Base-by-base conservation (phyloP, 2,797 vertebrate species). In the Argentina silus region DNA sequence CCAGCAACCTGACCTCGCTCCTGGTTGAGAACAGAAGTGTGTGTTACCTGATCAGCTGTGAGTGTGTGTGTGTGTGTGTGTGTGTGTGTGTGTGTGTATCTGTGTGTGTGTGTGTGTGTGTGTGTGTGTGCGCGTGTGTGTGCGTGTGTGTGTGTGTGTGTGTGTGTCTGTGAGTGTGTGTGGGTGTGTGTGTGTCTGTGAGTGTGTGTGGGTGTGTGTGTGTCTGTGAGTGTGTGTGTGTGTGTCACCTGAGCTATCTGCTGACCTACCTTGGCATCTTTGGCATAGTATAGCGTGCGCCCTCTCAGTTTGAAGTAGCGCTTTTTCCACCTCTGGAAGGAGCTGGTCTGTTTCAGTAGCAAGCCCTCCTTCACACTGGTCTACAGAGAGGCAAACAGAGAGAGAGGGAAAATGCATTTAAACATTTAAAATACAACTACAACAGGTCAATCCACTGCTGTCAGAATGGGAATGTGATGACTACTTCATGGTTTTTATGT, bases 241-340 rank as follows among this genome's bases (percentile, higher is more conserved):
- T 36, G 21, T 61, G 15, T 36, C 10, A 17, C 19, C 14, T 10
- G 1, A 23, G 48, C 11, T n/a, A 7, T 17, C 21, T 9, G 50
- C 21, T 19, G 45, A 11, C 77, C 88, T 91, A 98, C 98, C 96
- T 99, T 99, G 79, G 98, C 96, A 86, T 99, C 96, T 94, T 99
- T 99, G 86, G 98, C 97, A 78, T 99, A 99, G 88, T 99, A 99
- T 76, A 99, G 96, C 0, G 97, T 99, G 45, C 97, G 93, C 59
- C 97, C 98, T 84, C 98, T 94, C 75, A 99, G 93, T 88, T 99
- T 99, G 91, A 99, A 99, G 87, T 99, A 98, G 75, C 98, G 95
- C 70, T 96, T 99, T 87, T 97, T 99, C 98, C 98, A 99, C 81
- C 98, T 95, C 88, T 99, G 98, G 91, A 99, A 99, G 23, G 98